Conservation (phyloP, 1,140 invertebrate species). For the Caenorhabditis brenneri region DNA sequence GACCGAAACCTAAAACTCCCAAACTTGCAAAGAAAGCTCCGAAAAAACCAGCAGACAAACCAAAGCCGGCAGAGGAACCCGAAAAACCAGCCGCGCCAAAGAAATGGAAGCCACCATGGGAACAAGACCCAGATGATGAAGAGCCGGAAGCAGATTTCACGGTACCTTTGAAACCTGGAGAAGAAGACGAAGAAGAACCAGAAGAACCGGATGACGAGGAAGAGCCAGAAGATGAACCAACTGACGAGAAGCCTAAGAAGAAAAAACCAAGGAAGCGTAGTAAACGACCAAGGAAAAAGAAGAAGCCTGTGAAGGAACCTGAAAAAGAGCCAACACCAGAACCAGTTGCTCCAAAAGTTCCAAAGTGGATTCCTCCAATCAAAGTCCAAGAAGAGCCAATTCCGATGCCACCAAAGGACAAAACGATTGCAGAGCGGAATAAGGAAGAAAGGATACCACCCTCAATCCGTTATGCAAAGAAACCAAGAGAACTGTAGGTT, state of each 20-base stretch:
- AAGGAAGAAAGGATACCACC: constrained; percentile 46
- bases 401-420: constrained; percentile 46
- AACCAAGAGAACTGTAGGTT: constrained; percentile 38
- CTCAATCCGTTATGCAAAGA: constrained; percentile 22
- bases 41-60: too few relatives aligned
- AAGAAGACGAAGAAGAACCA: constrained; percentile 11
- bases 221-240: constrained; percentile 30
- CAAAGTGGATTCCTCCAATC: constrained; percentile 31
- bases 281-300: background rate
- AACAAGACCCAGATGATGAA: background rate
- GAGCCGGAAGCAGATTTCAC: constrained; percentile 16
- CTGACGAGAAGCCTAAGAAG: background rate
- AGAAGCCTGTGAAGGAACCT: background rate
- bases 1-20: background rate
- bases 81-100: background rate
- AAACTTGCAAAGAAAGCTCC: background rate
- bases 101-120: constrained; percentile 24
- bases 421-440: constrained; percentile 14
- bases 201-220: constrained; percentile 37
- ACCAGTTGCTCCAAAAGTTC: background rate
- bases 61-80: background rate
- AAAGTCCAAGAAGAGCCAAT: constrained; percentile 17
- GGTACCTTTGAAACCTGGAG: background rate
- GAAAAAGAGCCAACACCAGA: constrained; percentile 23
- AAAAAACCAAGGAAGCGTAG: constrained; percentile 2